Percentiles rank a stretch among this genome's conserved stretches.
Evolutionary conservation across 2,888 invertebrate species (phyloP).

Genomic region (Torymus auratus): DNA sequence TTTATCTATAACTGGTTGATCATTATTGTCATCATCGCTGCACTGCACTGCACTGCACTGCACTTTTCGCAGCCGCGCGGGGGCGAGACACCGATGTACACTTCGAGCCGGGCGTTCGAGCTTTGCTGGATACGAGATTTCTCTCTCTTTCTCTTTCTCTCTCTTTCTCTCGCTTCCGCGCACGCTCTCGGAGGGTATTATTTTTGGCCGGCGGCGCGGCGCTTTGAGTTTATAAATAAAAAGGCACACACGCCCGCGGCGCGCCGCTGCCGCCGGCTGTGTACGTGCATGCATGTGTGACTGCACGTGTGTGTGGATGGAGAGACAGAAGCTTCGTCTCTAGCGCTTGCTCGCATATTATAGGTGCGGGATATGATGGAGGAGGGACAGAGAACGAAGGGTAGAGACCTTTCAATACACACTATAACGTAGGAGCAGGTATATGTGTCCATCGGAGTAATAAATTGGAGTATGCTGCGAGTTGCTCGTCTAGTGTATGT

Average conservation of each 20-base stretch:
- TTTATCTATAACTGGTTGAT: too few relatives aligned
- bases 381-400: too few relatives aligned
- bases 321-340: not conserved
- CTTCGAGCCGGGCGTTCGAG: too few relatives aligned
- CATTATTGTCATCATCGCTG: too few relatives aligned
- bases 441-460: too few relatives aligned
- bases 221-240: slow-evolving; percentile 55
- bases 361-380: too few relatives aligned
- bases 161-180: slow-evolving; percentile 22
- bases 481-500: too few relatives aligned
- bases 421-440: too few relatives aligned
- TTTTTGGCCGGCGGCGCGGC: slow-evolving; percentile 53
- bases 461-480: too few relatives aligned
- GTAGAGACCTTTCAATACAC: too few relatives aligned
- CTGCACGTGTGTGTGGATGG: not conserved
- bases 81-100: not conserved
- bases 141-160: slow-evolving; percentile 16
- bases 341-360: not conserved
- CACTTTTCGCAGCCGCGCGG: not conserved
- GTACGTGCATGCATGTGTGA: too few relatives aligned
- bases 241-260: slow-evolving; percentile 9
- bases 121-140: not conserved
- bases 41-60: too few relatives aligned
- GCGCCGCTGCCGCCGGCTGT: not conserved
- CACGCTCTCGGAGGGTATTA: slow-evolving; percentile 30